Percentiles rank a stretch among this genome's conserved stretches.
Conservation (phyloP, 2,113 vertebrate species). For the Ochotona curzoniae region DNA sequence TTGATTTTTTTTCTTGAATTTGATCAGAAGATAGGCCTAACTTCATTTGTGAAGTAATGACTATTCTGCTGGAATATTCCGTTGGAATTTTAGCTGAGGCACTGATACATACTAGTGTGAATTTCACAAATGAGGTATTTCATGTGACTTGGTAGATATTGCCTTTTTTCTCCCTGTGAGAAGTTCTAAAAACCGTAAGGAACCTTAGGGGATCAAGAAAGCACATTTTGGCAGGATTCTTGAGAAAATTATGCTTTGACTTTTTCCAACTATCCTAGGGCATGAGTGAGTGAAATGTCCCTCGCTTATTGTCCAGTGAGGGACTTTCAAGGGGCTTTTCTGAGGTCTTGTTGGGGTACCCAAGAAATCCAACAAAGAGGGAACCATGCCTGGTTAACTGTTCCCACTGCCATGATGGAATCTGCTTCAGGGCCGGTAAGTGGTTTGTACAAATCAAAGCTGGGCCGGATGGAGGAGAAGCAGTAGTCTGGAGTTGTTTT, state of each 20-base stretch:
- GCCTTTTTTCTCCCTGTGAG: too few species aligned
- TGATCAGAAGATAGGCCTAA: not conserved
- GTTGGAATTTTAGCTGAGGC: not conserved
- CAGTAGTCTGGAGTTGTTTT: not conserved
- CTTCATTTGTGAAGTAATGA: slow-evolving; percentile 1
- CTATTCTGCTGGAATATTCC: not conserved
- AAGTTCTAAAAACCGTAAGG: not conserved
- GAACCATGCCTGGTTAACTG: not conserved
- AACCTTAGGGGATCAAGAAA: not conserved
- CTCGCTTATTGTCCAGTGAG: not conserved
- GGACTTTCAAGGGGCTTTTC: not conserved
- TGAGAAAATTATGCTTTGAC: not conserved
- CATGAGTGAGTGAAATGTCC: not conserved
- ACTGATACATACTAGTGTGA: not conserved
- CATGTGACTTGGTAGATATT: not conserved
- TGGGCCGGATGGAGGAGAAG: not conserved
- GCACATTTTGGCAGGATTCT: not conserved
- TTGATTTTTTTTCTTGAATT: slow-evolving; percentile 14
- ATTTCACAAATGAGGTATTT: not conserved
- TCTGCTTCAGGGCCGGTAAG: not conserved
- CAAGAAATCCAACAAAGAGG: not conserved
- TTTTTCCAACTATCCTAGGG: not conserved
- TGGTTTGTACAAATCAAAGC: not conserved
- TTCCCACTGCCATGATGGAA: not conserved
- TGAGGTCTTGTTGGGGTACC: not conserved